These are phyloP conservation scores for Nasonia giraulti DNA, from an alignment of 1,140 invertebrate genomes.

Conservation along the genomic window DNA sequence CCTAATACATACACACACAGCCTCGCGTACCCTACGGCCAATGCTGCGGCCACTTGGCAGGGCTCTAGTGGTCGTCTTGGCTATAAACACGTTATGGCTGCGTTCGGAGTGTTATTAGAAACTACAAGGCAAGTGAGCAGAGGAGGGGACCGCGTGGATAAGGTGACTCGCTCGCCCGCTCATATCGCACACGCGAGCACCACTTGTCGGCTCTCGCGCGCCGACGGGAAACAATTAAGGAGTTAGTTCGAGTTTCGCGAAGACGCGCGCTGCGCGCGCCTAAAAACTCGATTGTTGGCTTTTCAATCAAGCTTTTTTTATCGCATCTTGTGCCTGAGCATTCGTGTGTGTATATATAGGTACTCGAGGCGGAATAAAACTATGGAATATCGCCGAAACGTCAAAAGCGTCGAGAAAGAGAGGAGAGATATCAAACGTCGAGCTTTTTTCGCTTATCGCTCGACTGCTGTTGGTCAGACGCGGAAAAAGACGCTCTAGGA, in stretches of 20 bases:
- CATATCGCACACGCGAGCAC: neutral
- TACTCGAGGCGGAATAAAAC: neutral
- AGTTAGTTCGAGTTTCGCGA: neutral
- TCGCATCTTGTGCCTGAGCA: too few species aligned
- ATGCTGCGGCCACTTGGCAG: neutral
- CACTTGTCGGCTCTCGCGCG: neutral
- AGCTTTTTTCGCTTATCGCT: neutral
- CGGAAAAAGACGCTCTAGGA: constrained; percentile 14
- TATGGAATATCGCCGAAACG: neutral
- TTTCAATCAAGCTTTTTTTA: neutral
- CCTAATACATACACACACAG: neutral
- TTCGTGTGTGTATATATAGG: too few species aligned
- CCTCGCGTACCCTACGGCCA: neutral
- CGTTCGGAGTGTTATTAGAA: constrained; percentile 31
- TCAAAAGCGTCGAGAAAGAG: neutral
- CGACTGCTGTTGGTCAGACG: neutral
- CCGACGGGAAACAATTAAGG: constrained; percentile 12
- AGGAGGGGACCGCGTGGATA: neutral
- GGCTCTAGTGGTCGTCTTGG: neutral
- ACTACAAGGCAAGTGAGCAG: neutral
- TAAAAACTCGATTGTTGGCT: neutral
- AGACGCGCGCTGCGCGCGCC: neutral
- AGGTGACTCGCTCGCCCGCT: neutral
- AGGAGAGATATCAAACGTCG: constrained; percentile 24
- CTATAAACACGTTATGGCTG: constrained; percentile 26